These are phyloP conservation scores for Carterocephalus palaemon DNA, from an alignment of 2,888 invertebrate genomes.

Conservation along the genomic window DNA sequence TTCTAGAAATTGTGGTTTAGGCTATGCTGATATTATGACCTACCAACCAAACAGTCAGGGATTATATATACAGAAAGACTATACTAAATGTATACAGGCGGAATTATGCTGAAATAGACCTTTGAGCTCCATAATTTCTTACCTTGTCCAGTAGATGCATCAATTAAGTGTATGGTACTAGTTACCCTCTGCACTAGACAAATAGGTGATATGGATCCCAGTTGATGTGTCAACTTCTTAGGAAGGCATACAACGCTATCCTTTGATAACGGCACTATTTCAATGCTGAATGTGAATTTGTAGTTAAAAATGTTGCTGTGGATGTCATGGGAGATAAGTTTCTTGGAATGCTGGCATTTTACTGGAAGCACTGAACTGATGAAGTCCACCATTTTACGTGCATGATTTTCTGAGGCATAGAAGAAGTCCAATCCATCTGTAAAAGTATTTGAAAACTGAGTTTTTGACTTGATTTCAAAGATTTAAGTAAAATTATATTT, in stretches of 20 bases:
- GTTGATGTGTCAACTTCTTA: conserved; percentile 88
- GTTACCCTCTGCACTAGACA: conserved; percentile 94
- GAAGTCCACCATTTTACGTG: conserved; percentile 97
- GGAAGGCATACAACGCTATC: conserved; percentile 95
- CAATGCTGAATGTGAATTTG: conserved; percentile 95
- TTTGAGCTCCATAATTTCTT: conserved; percentile 42
- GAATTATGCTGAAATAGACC: too few relatives aligned
- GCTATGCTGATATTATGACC: too few relatives aligned
- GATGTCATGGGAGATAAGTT: conserved; percentile 97
- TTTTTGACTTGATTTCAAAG: too few relatives aligned
- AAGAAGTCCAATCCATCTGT: conserved; percentile 97
- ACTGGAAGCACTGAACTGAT: conserved; percentile 92
- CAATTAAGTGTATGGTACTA: conserved; percentile 94
- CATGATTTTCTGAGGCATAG: conserved; percentile 92
- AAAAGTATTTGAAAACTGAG: conserved; percentile 44
- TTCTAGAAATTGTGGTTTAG: too few relatives aligned
- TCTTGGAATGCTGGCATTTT: conserved; percentile 93
- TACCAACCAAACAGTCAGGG: too few relatives aligned
- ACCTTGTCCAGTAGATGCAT: conserved; percentile 92
- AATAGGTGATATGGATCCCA: conserved; percentile 92
- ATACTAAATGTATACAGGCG: too few relatives aligned
- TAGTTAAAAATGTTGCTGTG: conserved; percentile 98
- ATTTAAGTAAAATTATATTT: too few relatives aligned
- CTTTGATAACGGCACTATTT: conserved; percentile 97
- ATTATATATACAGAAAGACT: too few relatives aligned